A percentile compares a stretch with the other conserved stretches of the same genome.
Evolutionary conservation across 2,888 invertebrate genomes (phyloP).

Genomic region (Erebia aethiops): DNA sequence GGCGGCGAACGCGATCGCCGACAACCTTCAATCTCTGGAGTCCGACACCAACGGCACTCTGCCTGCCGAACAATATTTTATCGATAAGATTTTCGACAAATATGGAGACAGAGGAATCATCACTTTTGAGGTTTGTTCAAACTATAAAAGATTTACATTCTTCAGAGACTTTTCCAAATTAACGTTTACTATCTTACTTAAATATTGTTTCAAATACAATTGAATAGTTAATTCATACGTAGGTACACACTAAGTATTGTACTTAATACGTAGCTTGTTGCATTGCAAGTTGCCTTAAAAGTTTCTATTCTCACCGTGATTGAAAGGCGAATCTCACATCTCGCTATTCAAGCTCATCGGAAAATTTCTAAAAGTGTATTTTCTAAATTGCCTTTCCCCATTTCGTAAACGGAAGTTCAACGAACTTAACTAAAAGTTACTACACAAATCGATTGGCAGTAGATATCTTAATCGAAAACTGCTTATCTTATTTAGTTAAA

Average conservation of each 20-base stretch:
- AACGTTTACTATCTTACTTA: conserved; percentile 26
- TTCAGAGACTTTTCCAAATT: background rate
- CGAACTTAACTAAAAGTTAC: conserved; percentile 59
- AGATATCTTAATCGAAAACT: conserved; percentile 60
- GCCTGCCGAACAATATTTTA: conserved; percentile 75
- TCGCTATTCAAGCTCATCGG: conserved; percentile 46
- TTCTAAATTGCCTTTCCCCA: conserved; percentile 64
- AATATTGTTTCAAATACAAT: conserved; percentile 7
- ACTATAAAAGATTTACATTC: background rate
- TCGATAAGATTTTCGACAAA: conserved; percentile 81
- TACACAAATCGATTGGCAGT: conserved; percentile 55
- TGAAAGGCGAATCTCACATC: conserved; percentile 36
- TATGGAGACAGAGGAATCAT: conserved; percentile 82
- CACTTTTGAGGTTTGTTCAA: conserved; percentile 77
- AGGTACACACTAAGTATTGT: background rate
- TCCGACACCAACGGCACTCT: conserved; percentile 55
- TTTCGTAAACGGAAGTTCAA: conserved; percentile 75
- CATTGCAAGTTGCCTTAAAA: conserved; percentile 3
- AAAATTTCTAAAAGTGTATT: conserved; percentile 51
- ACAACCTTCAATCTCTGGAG: conserved; percentile 34
- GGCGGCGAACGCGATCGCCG: conserved; percentile 52
- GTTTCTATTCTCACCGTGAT: conserved; percentile 32
- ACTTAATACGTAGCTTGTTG: background rate
- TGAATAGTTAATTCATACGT: background rate
- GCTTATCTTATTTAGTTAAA: conserved; percentile 60